These are phyloP conservation scores for Drosophila mayaguana DNA, from an alignment of 2,888 invertebrate species.

Conservation along the genomic window DNA sequence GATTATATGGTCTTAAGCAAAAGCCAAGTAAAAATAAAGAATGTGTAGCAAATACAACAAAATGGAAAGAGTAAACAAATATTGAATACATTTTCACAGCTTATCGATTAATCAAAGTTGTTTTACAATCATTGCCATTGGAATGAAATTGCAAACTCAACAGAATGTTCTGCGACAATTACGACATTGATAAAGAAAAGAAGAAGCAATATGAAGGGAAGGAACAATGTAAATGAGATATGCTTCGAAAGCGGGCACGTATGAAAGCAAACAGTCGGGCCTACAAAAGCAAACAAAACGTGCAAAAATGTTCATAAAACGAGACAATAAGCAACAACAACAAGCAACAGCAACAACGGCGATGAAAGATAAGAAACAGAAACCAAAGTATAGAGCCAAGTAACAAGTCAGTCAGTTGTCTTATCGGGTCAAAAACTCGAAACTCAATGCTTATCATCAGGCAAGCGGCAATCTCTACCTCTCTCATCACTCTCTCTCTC, in stretches of 20 bases:
- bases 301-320: conserved; percentile 42
- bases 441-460: conserved; percentile 48
- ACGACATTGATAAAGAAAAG: conserved; percentile 8
- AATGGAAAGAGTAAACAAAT: no score
- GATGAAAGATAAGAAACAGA: conserved; percentile 33
- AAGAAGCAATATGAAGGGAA: conserved; percentile 6
- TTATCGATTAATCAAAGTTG: conserved; percentile 10
- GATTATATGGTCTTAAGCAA: neutral
- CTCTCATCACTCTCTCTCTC: neutral
- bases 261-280: conserved; percentile 35
- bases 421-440: conserved; percentile 42
- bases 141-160: neutral
- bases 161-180: conserved; percentile 3
- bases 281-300: conserved; percentile 37
- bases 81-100: no score
- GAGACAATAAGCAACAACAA: conserved; percentile 4
- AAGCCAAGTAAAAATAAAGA: no score
- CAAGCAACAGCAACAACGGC: neutral
- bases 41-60: no score
- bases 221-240: conserved; percentile 24
- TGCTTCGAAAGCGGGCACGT: conserved; percentile 24
- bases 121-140: neutral
- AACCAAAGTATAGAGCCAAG: neutral
- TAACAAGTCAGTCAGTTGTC: conserved; percentile 1
- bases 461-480: neutral